Conservation (phyloP, 2,888 invertebrate genomes). For the Erebia ligea region DNA sequence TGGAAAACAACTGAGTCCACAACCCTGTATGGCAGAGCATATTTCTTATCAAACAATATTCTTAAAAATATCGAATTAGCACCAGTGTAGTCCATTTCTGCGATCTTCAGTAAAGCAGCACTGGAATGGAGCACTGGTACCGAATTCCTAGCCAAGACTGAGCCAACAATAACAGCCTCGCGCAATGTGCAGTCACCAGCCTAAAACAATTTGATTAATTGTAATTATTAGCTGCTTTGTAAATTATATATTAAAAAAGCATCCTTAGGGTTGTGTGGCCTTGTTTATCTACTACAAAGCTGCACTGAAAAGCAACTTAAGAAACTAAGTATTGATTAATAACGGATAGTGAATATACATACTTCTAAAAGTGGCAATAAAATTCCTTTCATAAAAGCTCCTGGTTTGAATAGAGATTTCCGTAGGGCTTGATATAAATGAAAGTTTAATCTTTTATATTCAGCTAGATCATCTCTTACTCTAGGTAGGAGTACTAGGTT, state of each 20-base stretch:
- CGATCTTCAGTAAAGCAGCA: slow-evolving; percentile 96
- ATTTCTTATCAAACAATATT: slow-evolving; percentile 98
- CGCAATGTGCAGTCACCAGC: slow-evolving; percentile 96
- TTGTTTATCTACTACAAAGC: too few species aligned
- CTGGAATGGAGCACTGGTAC: slow-evolving; percentile 98
- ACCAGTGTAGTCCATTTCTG: slow-evolving; percentile 98
- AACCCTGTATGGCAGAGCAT: slow-evolving; percentile 97
- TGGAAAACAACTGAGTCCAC: slow-evolving; percentile 97
- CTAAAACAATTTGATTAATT: slow-evolving; percentile 58
- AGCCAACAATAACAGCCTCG: slow-evolving; percentile 97
- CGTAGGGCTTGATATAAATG: slow-evolving; percentile 97
- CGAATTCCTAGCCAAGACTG: slow-evolving; percentile 94
- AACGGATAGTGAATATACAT: slow-evolving; percentile 34
- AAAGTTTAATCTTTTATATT: slow-evolving; percentile 97
- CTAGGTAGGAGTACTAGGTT: slow-evolving; percentile 96
- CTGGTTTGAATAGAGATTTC: slow-evolving; percentile 97
- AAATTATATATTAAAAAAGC: background rate
- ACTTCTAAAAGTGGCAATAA: slow-evolving; percentile 87
- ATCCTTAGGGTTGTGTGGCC: too few species aligned
- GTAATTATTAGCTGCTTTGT: too few species aligned
- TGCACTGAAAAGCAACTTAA: too few species aligned
- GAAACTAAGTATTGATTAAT: background rate
- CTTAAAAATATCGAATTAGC: slow-evolving; percentile 97
- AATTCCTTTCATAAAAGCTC: slow-evolving; percentile 98
- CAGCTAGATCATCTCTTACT: slow-evolving; percentile 96